phyloP scores from a whole-genome alignment of 2,888 invertebrate species.

The Lycia hirtaria region DNA sequence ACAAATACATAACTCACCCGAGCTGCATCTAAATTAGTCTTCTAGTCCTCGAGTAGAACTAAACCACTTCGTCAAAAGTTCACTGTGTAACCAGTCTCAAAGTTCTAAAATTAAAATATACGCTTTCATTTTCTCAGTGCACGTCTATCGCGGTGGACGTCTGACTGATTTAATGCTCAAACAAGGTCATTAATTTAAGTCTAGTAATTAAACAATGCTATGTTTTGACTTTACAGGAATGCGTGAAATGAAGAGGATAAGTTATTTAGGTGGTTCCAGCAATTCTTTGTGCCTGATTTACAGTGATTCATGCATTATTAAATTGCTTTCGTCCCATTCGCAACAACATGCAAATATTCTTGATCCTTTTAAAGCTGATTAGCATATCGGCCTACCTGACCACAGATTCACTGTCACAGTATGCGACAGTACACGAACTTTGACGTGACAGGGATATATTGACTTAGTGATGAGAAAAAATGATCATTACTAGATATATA shows the following conservation, averaged over 20 bases:
- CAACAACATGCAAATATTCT: constrained; percentile 16
- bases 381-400: constrained; percentile 7
- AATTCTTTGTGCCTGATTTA: constrained; percentile 25
- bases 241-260: constrained; percentile 34
- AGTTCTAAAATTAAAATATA: constrained; percentile 21
- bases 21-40: constrained; percentile 19
- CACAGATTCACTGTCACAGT: background rate
- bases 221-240: constrained; percentile 34
- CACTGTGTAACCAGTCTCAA: constrained; percentile 19
- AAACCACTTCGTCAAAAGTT: constrained; percentile 19
- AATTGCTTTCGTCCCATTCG: constrained; percentile 4
- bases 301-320: constrained; percentile 16
- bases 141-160: constrained; percentile 22
- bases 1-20: background rate
- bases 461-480: no score
- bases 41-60: background rate
- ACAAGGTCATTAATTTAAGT: constrained; percentile 49
- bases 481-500: no score
- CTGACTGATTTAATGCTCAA: constrained; percentile 53
- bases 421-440: constrained; percentile 3
- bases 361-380: constrained; percentile 19
- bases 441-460: background rate
- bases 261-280: constrained; percentile 33
- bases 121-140: constrained; percentile 17
- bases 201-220: constrained; percentile 51